phyloP scores from a whole-genome alignment of 2,797 vertebrate genomes.

The Synaphobranchus kaupii region DNA sequence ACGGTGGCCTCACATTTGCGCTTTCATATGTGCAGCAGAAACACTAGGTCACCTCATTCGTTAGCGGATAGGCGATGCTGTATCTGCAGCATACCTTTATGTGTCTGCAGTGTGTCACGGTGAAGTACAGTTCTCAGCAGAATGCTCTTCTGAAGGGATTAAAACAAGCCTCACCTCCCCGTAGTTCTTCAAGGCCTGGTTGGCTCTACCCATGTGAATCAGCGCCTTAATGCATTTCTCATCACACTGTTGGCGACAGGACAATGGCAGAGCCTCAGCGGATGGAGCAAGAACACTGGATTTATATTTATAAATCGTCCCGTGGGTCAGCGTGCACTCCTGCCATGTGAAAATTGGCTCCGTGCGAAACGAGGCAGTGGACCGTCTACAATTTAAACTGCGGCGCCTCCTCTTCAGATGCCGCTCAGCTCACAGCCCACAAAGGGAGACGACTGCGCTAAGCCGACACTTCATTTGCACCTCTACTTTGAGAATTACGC shows the following conservation, averaged over 20 bases:
- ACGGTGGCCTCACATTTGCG: neutral
- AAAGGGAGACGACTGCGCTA: neutral
- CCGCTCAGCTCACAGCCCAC: neutral
- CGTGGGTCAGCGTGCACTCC: neutral
- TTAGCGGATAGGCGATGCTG: neutral
- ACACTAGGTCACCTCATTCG: neutral
- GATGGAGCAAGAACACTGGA: conserved; percentile 9
- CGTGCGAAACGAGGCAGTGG: neutral
- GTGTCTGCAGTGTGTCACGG: neutral
- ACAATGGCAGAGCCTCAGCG: conserved; percentile 2
- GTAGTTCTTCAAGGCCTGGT: conserved; percentile 66
- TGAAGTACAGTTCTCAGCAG: neutral
- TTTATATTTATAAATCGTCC: neutral
- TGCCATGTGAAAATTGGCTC: conserved; percentile 13
- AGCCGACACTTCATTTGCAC: neutral
- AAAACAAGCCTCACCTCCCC: conserved; percentile 53
- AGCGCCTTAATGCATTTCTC: conserved; percentile 71
- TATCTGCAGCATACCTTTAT: neutral
- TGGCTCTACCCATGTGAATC: conserved; percentile 76
- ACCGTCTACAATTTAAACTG: neutral
- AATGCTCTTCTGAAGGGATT: neutral
- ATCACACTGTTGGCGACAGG: conserved; percentile 66
- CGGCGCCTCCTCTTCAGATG: neutral
- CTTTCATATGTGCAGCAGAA: neutral
- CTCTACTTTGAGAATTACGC: neutral